Base-by-base conservation (phyloP, 2,888 invertebrate genomes). In the Maniola hyperantus region DNA sequence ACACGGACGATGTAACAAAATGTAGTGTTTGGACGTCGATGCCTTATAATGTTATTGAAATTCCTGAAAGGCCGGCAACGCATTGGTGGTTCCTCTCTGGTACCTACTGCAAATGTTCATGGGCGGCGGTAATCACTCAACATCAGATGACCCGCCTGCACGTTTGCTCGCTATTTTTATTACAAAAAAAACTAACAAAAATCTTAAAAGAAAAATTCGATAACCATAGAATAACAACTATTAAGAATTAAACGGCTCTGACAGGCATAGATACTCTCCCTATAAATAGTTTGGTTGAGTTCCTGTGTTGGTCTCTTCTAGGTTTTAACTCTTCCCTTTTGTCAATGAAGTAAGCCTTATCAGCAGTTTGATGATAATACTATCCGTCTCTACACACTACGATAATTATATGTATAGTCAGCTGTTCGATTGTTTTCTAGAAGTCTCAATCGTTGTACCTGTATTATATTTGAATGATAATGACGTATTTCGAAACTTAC, bases 11-110 rank as follows among this genome's bases (percentile, higher is more conserved):
- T 58, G 34, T 18, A 50, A 53, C 54, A 55, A 15, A 10, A 8
- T 8, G 15, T 63, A 65, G 67, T 51, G 36, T 26, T 62, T 53
- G 69, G 67, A 70, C 69, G 42, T 11, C 20, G 34, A 42, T 65
- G 44, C 57, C 51, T 51, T 18, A 34, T 11, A 13, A 20, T 36
- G 15, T 18, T 6, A n/a, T n/a, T n/a, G n/a, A n/a, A n/a, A n/a
- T n/a, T n/a, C n/a, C n/a, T n/a, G n/a, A n/a, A n/a, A n/a, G n/a
- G n/a, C n/a, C n/a, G n/a, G n/a, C n/a, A n/a, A n/a, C n/a, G n/a
- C n/a, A n/a, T n/a, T n/a, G n/a, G n/a, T n/a, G n/a, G n/a, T n/a
- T n/a, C n/a, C n/a, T n/a, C n/a, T n/a, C n/a, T n/a, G n/a, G n/a
- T n/a, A n/a, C n/a, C n/a, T n/a, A n/a, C n/a, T n/a, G n/a, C n/a